These are phyloP conservation scores for Ptiloglossa arizonensis DNA, from an alignment of 1,140 invertebrate genomes.

Conservation along the genomic window DNA sequence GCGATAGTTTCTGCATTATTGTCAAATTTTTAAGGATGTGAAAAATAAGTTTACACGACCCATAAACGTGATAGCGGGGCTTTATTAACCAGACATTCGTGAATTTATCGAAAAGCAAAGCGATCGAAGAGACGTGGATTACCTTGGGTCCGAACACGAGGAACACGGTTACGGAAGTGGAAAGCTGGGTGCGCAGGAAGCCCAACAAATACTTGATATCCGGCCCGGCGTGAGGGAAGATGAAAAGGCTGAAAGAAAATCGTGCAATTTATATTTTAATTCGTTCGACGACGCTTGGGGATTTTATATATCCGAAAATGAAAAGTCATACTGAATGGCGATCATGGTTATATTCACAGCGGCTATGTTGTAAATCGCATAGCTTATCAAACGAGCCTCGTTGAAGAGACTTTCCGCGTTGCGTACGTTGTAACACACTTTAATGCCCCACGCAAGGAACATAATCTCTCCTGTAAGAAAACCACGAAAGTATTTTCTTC, in stretches of 20 bases:
- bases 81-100: too few relatives aligned
- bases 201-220: slow-evolving; percentile 94
- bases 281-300: too few relatives aligned
- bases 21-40: too few relatives aligned
- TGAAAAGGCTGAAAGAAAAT: slow-evolving; percentile 85
- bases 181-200: slow-evolving; percentile 92
- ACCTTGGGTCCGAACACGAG: slow-evolving; percentile 94
- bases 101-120: too few relatives aligned
- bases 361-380: slow-evolving; percentile 96
- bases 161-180: slow-evolving; percentile 91
- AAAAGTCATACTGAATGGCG: slow-evolving; percentile 90
- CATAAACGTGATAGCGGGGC: too few relatives aligned
- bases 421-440: slow-evolving; percentile 94
- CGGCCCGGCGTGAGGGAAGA: slow-evolving; percentile 92
- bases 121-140: slow-evolving; percentile 47
- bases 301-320: background rate
- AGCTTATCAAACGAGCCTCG: slow-evolving; percentile 94
- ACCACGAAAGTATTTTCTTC: background rate
- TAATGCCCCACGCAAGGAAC: slow-evolving; percentile 94
- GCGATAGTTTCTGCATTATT: too few relatives aligned
- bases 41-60: too few relatives aligned
- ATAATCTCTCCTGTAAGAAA: slow-evolving; percentile 89
- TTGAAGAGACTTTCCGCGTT: slow-evolving; percentile 96
- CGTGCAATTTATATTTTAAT: background rate
- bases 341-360: slow-evolving; percentile 95